Evolutionary conservation across 1,140 invertebrate species (phyloP), one percentile per base, ranked within the genome.

Genomic region (Drosophila bocqueti): DNA sequence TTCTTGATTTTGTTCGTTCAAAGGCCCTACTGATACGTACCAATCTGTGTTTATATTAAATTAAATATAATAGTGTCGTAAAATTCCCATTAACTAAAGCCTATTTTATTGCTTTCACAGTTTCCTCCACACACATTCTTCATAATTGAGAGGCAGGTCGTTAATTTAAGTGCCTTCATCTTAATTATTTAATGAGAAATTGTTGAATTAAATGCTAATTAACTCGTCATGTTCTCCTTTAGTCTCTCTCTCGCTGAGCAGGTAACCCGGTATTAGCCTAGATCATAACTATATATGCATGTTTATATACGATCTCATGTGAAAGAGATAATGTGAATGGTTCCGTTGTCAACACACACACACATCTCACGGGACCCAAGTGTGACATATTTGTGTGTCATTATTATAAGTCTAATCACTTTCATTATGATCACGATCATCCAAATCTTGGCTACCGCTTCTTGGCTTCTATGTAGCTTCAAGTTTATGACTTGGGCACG

Each of bases 391-490:
- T 73, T 73, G 45, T 29, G 36, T n/a, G 49, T 50, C 43, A 71
- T 72, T 72, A 38, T 16, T 18, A 49, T 29, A 36, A 52, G 55
- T 74, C 54, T 74, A 73, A 74, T 74, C 68, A 73, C 71, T 61
- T 74, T 73, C 55, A 74, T 74, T 73, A 74, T 42, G 46, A 43
- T 47, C 38, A 74, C 71, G 71, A 74, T 61, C 67, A 61, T 45
- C 55, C 46, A 16, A 72, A 38, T 73, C 52, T 29, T 7, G 3
- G 42, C 54, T 31, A 7, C 49, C 49, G 16, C 16, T 16, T n/a
- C n/a, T n/a, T n/a, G n/a, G 49, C 49, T 29, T n/a, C 16, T 24
- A 24, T 24, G 24, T 52, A 7, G n/a, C 36, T 24, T 24, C 13
- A 29, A 29, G 29, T 29, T 50, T 73, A 43, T 47, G 54, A n/a